Percentiles rank a stretch among this genome's conserved stretches.
Evolutionary conservation across 2,888 invertebrate species (phyloP).

Genomic region (Zelleria hepariella): DNA sequence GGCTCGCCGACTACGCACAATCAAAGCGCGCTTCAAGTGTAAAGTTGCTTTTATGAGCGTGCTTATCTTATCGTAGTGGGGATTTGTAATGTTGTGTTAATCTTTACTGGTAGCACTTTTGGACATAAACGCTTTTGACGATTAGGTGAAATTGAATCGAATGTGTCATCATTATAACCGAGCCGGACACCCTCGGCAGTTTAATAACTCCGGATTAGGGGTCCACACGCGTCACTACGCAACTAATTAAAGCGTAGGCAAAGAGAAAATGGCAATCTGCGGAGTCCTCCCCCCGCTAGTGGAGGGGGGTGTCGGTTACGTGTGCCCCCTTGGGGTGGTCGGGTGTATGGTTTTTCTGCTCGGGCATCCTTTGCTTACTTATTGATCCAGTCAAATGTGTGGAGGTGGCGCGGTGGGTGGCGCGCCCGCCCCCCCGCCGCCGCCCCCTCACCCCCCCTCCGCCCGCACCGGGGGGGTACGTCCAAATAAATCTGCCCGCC

Average conservation of each 20-base stretch:
- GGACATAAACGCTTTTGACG: not conserved
- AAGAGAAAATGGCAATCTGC: conserved; percentile 73
- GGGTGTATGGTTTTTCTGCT: conserved; percentile 74
- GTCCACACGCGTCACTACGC: conserved; percentile 68
- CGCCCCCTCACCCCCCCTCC: conserved; percentile 46
- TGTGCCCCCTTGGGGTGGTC: conserved; percentile 70
- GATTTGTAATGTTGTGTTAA: not conserved
- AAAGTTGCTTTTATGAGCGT: not conserved
- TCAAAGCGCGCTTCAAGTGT: not conserved
- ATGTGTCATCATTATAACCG: not conserved
- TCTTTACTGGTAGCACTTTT: not conserved
- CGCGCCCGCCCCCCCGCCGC: conserved; percentile 53
- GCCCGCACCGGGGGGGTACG: conserved; percentile 65
- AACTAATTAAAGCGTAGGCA: conserved; percentile 73
- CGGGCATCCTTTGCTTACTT: conserved; percentile 75
- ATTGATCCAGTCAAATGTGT: conserved; percentile 75
- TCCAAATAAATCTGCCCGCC: conserved; percentile 73
- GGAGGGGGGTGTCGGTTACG: conserved; percentile 70
- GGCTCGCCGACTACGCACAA: not conserved
- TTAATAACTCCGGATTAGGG: conserved; percentile 64
- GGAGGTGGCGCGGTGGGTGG: conserved; percentile 70
- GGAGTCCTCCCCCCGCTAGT: conserved; percentile 71
- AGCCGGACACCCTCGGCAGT: conserved; percentile 28
- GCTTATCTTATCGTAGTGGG: not conserved
- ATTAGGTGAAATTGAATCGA: not conserved